Evolutionary conservation across 2,797 vertebrate genomes (phyloP).

Genomic region (Triplophysa bombifrons): DNA sequence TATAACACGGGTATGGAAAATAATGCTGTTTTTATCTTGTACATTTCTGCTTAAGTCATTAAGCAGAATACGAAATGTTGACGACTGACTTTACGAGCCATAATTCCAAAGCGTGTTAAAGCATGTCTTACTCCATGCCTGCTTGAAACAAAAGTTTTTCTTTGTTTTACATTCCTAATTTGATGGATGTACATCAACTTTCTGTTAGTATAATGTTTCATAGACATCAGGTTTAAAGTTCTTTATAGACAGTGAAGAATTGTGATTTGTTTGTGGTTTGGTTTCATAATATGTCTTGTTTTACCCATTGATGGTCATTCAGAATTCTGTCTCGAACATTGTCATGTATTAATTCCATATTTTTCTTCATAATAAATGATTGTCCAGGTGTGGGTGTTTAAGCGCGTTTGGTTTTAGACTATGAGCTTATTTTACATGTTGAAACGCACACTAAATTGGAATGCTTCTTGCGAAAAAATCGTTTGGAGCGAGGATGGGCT

Average conservation of each 20-base stretch:
- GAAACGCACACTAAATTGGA: conserved; percentile 70
- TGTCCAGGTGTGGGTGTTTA: conserved; percentile 53
- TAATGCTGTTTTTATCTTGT: not conserved
- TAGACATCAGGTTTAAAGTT: not conserved
- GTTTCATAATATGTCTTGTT: not conserved
- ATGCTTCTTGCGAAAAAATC: conserved; percentile 56
- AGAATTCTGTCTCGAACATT: not conserved
- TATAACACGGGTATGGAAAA: not conserved
- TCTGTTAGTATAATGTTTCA: not conserved
- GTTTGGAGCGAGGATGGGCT: not conserved
- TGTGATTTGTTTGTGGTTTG: not conserved
- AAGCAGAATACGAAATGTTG: not conserved
- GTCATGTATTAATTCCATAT: not conserved
- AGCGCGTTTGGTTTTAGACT: conserved; percentile 41
- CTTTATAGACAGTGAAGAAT: not conserved
- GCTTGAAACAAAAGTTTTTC: not conserved
- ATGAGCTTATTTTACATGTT: conserved; percentile 62
- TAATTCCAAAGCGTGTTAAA: not conserved
- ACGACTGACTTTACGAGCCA: not conserved
- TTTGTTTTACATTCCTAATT: not conserved
- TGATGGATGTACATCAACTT: not conserved
- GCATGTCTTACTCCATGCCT: not conserved
- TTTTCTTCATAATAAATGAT: conserved; percentile 47
- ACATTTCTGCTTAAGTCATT: not conserved
- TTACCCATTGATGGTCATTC: not conserved